These are phyloP conservation scores for Myotis daubentonii DNA, from an alignment of 2,797 vertebrate genomes.

Conservation along the genomic window DNA sequence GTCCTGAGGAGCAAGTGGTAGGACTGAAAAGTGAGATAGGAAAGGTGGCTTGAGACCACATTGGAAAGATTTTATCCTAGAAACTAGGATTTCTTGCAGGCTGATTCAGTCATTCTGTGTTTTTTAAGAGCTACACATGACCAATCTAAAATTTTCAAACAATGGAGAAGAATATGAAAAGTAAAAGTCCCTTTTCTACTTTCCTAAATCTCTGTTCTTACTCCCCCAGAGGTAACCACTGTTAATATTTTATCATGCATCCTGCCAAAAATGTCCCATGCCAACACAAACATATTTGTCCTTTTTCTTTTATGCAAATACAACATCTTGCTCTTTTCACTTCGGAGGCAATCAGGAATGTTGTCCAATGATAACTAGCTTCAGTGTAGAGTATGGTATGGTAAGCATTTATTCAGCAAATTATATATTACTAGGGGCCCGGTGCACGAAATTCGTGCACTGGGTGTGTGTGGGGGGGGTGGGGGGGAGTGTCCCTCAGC, in stretches of 20 bases:
- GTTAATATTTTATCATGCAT: neutral
- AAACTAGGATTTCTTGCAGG: neutral
- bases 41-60: neutral
- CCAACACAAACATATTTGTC: neutral
- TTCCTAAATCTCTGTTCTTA: neutral
- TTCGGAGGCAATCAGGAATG: neutral
- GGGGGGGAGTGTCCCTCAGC: no score
- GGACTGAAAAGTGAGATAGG: neutral
- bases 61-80: neutral
- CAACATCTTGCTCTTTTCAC: neutral
- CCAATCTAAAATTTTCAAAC: neutral
- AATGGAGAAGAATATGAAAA: neutral
- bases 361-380: neutral
- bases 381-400: neutral
- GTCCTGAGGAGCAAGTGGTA: neutral
- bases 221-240: neutral
- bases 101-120: neutral
- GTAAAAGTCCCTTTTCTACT: neutral
- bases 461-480: no score
- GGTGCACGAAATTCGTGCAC: no score
- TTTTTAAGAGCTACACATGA: neutral
- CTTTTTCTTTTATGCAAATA: neutral
- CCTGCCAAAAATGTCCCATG: neutral
- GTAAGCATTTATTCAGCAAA: conserved; percentile 5
- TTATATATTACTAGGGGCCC: neutral